Base-by-base conservation (phyloP, 2,888 invertebrate genomes). In the Spicauda simplicius region DNA sequence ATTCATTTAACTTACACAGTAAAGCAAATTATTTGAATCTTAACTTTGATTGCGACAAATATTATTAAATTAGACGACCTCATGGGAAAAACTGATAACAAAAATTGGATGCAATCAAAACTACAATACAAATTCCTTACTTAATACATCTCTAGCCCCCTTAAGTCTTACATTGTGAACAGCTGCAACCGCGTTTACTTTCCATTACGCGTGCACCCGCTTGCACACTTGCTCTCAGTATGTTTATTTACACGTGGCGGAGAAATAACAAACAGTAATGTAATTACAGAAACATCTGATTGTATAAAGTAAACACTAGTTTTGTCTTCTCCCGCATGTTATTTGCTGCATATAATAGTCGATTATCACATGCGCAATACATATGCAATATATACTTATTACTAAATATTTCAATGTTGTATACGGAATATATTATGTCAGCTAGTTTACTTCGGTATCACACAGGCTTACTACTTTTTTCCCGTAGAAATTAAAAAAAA, bases 171-270 rank as follows among this genome's bases (percentile, higher is more conserved):
- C 48, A 48, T 41, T 41, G 59, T 25, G 16, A 55, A 45, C 45
- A 45, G 19, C 41, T 45, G 19, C 20, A 7, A 33, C 37, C 30
- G 45, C 30, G 64, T 64, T 57, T 64, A 56, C 50, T 50, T 64
- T 64, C 37, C 64, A 64, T 64, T 64, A 64, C 64, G 52, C 52
- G 55, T 57, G 55, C 56, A 55, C 52, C 48, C 45, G 41, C 64
- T 63, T 45, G 50, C 57, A 20, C 53, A 57, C 33, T 56, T 25
- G 57, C 64, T 64, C 52, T 64, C 12, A 16, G 56, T n/a, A 50
- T 50, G 52, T 57, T 64, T 64, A 64, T 64, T 64, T 56, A 16
- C 37, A 37, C 2, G 57, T 12, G 57, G 57, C 20, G 20, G 25
- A 0, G n/a, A 18, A n/a, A 41, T 45, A 52, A 33, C 33, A 33